phyloP scores from a whole-genome alignment of 1,140 invertebrate species.

The Apis laboriosa region DNA sequence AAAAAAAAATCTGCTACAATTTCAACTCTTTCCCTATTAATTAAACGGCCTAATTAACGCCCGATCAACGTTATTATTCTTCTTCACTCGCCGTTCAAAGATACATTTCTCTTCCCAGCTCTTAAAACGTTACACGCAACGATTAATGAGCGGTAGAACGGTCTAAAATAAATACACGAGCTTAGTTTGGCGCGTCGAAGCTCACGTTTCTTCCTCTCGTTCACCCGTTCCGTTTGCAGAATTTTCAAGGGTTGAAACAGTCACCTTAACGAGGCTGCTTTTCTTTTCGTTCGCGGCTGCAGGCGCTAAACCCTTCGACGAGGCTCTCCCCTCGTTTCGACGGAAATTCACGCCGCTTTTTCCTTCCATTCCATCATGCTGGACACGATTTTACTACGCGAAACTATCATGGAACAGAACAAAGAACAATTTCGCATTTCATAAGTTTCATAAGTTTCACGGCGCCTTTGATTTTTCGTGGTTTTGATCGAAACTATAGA shows the following conservation, averaged over 20 bases:
- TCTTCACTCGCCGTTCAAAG: no score
- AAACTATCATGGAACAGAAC: not conserved
- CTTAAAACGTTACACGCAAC: not conserved
- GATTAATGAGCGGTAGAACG: not conserved
- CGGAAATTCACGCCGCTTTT: conserved; percentile 25
- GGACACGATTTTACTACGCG: conserved; percentile 32
- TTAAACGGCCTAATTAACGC: not conserved
- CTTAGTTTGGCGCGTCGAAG: conserved; percentile 14
- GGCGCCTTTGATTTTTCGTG: no score
- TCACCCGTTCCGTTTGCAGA: conserved; percentile 11
- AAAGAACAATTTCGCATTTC: conserved; percentile 11
- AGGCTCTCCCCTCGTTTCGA: conserved; percentile 35
- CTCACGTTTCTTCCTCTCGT: not conserved
- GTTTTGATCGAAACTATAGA: conserved; percentile 15
- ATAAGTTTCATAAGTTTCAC: no score
- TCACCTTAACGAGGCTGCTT: conserved; percentile 66
- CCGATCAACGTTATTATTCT: not conserved
- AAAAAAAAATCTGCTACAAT: no score
- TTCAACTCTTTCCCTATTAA: not conserved
- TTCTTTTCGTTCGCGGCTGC: conserved; percentile 45
- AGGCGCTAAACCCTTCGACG: conserved; percentile 37
- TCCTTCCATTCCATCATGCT: not conserved
- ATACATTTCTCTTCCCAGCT: not conserved
- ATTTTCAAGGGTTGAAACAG: conserved; percentile 63
- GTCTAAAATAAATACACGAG: conserved; percentile 8